These are phyloP conservation scores for Cebidichthys violaceus DNA, from an alignment of 2,113 vertebrate genomes.

Conservation along the genomic window DNA sequence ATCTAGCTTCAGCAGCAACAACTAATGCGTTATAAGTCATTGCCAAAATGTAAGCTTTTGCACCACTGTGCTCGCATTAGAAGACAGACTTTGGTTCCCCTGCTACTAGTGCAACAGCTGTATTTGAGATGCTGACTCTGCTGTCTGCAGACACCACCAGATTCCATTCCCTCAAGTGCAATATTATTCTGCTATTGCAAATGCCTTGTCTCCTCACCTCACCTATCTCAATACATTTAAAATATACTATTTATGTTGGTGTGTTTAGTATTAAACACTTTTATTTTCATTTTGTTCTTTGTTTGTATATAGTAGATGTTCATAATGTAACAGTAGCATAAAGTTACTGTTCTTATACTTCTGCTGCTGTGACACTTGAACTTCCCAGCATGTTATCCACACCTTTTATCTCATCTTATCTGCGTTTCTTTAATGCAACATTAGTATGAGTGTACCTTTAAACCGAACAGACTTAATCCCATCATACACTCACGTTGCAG, in stretches of 20 bases:
- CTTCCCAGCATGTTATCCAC: neutral
- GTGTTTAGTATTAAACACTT: neutral
- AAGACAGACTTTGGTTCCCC: neutral
- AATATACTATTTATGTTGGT: neutral
- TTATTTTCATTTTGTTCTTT: neutral
- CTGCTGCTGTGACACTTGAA: neutral
- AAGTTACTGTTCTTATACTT: neutral
- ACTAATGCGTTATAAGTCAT: neutral
- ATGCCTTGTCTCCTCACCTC: neutral
- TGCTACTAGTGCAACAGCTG: neutral
- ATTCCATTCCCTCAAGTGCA: neutral
- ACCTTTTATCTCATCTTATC: neutral
- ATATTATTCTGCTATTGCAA: neutral
- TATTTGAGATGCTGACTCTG: neutral
- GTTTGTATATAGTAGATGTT: neutral
- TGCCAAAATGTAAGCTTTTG: neutral
- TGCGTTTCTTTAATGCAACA: neutral
- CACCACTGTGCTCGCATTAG: neutral
- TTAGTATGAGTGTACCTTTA: neutral
- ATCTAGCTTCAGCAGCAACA: neutral
- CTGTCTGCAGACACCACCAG: neutral
- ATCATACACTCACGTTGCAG: constrained; percentile 86
- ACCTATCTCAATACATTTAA: neutral
- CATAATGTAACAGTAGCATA: neutral
- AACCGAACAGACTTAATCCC: neutral